Conservation (phyloP, 1,140 invertebrate species). For the Drosophila jambulina region DNA sequence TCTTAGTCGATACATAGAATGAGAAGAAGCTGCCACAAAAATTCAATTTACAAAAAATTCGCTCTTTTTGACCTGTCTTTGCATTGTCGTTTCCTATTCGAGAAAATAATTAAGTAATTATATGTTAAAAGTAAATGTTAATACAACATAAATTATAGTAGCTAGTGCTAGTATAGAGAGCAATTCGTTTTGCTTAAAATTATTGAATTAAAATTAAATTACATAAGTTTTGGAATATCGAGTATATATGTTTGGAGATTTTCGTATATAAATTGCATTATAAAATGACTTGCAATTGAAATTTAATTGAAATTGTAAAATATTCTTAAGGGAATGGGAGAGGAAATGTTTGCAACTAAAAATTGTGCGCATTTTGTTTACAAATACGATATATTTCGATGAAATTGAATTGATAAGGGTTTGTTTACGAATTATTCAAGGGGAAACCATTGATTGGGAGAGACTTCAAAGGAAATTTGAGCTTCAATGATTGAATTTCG, state of each 20-base stretch:
- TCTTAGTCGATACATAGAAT: constrained; percentile 35
- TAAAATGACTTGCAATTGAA: constrained; percentile 62
- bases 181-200: constrained; percentile 9
- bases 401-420: constrained; percentile 21
- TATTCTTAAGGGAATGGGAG: constrained; percentile 11
- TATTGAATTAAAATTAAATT: constrained; percentile 46
- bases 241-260: constrained; percentile 47
- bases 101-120: constrained; percentile 36
- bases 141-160: constrained; percentile 39
- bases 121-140: constrained; percentile 34
- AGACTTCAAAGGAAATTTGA: constrained; percentile 9
- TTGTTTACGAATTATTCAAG: constrained; percentile 29
- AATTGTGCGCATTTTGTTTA: constrained; percentile 32
- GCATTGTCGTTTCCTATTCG: constrained; percentile 38
- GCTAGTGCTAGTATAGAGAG: constrained; percentile 30
- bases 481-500: constrained; percentile 4
- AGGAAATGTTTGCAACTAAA: constrained; percentile 39
- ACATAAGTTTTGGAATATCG: constrained; percentile 69
- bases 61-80: constrained; percentile 19
- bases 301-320: constrained; percentile 24
- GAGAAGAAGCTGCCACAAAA: constrained; percentile 35
- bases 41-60: constrained; percentile 28
- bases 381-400: constrained; percentile 8
- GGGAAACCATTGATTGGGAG: constrained; percentile 12
- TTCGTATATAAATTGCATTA: constrained; percentile 46